Evolutionary conservation across 2,797 vertebrate species (phyloP), one percentile per base, ranked within the genome.

Genomic region (Nannoperca obscura): DNA sequence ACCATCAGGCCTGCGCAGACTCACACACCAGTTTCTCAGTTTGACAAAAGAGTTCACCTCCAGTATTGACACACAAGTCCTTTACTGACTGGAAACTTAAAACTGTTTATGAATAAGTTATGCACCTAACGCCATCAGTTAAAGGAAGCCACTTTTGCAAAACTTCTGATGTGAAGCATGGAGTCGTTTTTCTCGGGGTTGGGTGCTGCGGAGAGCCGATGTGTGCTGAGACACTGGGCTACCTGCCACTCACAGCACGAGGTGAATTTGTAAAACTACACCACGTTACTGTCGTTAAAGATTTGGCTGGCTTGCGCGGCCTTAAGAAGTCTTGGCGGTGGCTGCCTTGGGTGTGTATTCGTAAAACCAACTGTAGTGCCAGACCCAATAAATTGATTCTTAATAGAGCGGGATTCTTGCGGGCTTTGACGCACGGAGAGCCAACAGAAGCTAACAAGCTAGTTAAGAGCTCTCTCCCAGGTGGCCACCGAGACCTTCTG

Each of bases 241-340:
- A 27, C 24, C 58, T 74, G 72, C 71, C 76, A 57, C 54, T 46
- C 52, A 52, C 50, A 67, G 38, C 58, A 72, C 7, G 0, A 47
- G 53, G 30, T 57, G 22, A 79, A 72, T 80, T 52, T 82, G 83
- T 82, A 63, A 74, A 80, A 82, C n/a, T 30, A 47, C 55, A 59
- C 60, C 44, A 44, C 5, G 11, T 60, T 44, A 62, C 27, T 4
- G 50, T 71, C 58, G 74, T 65, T 55, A 47, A 50, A 67, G 34
- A 47, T 57, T 70, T 75, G 67, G 75, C 74, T 52, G n/a, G 12
- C 58, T 70, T 44, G n/a, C 8, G 1, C 4, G 30, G 70, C 74
- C 57, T 82, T 76, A 70, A 84, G 81, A 76, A 78, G 42, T 67
- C 72, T 85, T 82, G 81, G 85, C 83, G 44, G 32, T 7, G 22